Percentiles rank a stretch among this genome's conserved stretches.
These are phyloP conservation scores for Ctenodactylus gundi DNA, from an alignment of 2,113 vertebrate genomes.

Conservation along the genomic window DNA sequence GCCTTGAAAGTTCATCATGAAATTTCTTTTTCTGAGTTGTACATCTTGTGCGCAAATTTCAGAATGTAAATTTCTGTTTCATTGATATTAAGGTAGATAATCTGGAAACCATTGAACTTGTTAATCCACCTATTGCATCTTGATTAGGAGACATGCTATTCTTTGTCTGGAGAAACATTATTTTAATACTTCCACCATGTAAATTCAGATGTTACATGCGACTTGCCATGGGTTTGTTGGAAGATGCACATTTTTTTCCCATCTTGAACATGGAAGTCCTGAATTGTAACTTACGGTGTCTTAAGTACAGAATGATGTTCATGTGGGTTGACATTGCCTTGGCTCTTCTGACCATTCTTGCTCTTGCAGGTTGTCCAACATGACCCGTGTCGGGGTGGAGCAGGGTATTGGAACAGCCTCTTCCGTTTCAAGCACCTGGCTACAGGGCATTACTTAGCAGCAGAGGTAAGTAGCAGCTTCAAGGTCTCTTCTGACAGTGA, in stretches of 20 bases:
- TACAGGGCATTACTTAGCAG: constrained; percentile 96
- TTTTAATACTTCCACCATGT: neutral
- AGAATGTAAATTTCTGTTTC: neutral
- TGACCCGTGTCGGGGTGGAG: constrained; percentile 96
- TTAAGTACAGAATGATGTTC: no score
- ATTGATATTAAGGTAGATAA: neutral
- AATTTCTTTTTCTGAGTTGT: neutral
- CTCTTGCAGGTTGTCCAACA: constrained; percentile 91
- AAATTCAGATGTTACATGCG: neutral
- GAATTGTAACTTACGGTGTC: neutral
- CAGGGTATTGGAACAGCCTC: constrained; percentile 99
- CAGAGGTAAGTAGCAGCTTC: constrained; percentile 88
- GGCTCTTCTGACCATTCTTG: neutral
- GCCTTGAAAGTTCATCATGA: neutral
- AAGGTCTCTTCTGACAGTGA: neutral
- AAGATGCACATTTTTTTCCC: neutral
- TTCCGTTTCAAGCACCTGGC: constrained; percentile 99
- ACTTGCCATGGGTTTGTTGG: neutral
- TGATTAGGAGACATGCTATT: neutral
- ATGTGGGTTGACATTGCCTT: neutral
- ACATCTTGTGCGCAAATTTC: neutral
- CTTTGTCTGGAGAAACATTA: neutral
- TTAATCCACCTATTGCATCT: neutral
- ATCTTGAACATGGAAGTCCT: neutral
- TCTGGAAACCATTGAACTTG: neutral